Conservation (phyloP, 35 echinoderm and acorn worm genomes). For the Amphiura filiformis region DNA sequence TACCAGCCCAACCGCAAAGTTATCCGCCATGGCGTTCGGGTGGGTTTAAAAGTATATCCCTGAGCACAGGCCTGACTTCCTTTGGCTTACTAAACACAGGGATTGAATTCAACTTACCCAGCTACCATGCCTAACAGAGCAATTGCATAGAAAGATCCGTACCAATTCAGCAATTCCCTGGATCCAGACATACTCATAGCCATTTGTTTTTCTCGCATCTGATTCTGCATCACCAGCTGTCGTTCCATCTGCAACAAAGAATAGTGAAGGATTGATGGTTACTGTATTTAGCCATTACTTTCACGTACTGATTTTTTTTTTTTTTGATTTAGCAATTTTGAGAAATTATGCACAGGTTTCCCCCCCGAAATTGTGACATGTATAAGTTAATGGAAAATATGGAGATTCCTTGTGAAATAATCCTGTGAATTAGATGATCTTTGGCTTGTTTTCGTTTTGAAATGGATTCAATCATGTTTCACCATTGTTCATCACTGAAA, state of each 20-base stretch:
- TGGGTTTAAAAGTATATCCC: no score
- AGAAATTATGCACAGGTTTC: background rate
- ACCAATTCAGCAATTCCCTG: constrained; percentile 84
- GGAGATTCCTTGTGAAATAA: no score
- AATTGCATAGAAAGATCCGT: constrained; percentile 67
- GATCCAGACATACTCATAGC: constrained; percentile 87
- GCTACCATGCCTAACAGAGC: constrained; percentile 33
- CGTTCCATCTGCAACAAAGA: constrained; percentile 61
- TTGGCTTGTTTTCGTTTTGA: no score
- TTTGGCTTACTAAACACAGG: background rate
- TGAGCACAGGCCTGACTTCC: background rate
- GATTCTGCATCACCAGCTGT: constrained; percentile 92
- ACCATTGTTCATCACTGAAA: no score
- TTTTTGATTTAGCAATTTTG: no score
- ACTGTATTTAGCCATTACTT: background rate
- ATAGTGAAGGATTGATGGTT: background rate
- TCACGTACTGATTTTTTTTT: background rate
- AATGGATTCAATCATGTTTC: no score
- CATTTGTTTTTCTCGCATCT: constrained; percentile 81
- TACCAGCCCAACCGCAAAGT: no score
- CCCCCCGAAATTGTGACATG: background rate
- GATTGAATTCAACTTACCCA: no score
- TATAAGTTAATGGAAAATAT: no score
- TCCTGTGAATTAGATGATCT: no score
- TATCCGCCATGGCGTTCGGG: no score